Percentiles rank a stretch among this genome's conserved stretches.
These are phyloP conservation scores for Protaetia brevitarsis DNA, from an alignment of 1,140 invertebrate genomes.

Conservation along the genomic window DNA sequence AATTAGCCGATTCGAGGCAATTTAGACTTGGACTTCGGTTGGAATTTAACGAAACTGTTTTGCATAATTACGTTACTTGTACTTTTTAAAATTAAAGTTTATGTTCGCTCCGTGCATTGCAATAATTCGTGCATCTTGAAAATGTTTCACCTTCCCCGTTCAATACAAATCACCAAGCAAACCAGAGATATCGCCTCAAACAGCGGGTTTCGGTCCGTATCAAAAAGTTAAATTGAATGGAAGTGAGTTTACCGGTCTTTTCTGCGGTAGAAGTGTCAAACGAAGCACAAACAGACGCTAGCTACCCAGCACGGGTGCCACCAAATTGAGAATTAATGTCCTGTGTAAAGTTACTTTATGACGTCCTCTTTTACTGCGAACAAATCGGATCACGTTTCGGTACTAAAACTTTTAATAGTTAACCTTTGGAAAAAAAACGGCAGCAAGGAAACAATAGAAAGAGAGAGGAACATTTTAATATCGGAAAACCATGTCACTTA, in stretches of 20 bases:
- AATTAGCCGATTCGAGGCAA: conserved; percentile 14
- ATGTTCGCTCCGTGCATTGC: no score
- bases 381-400: conserved; percentile 27
- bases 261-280: conserved; percentile 5
- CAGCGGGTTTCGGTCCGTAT: conserved; percentile 19
- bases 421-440: neutral
- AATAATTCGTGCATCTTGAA: no score
- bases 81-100: no score
- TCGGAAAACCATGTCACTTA: neutral
- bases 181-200: conserved; percentile 14
- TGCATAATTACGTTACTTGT: conserved; percentile 12
- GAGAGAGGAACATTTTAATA: neutral
- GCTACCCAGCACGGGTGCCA: conserved; percentile 23
- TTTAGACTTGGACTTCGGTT: neutral
- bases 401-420: conserved; percentile 26
- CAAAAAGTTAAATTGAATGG: conserved; percentile 32
- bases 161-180: neutral
- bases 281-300: conserved; percentile 27
- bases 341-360: conserved; percentile 32
- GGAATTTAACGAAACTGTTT: conserved; percentile 2
- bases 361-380: conserved; percentile 23
- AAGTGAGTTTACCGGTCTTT: conserved; percentile 25
- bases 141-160: neutral
- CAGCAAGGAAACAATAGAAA: neutral
- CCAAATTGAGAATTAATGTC: conserved; percentile 33